Evolutionary conservation across 2,113 vertebrate genomes (phyloP).

Genomic region (Bagarius yarrelli): DNA sequence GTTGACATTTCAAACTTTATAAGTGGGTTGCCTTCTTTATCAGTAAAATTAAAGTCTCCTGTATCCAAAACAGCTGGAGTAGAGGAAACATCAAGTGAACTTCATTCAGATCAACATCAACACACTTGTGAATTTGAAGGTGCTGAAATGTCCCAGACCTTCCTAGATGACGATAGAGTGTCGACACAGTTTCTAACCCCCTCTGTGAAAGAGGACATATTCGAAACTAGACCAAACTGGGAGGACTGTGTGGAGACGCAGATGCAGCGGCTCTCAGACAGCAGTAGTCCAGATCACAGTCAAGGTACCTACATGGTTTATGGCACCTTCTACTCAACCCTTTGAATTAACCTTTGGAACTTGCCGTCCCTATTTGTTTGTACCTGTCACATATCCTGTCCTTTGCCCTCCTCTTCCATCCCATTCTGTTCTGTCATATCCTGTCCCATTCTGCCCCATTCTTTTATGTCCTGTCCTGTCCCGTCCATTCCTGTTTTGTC

Average conservation of each 20-base stretch:
- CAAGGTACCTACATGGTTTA: slow-evolving; percentile 82
- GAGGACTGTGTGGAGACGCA: slow-evolving; percentile 95
- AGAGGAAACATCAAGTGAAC: slow-evolving; percentile 53
- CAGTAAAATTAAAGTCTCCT: slow-evolving; percentile 66
- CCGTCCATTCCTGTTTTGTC: background rate
- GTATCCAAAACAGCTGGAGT: slow-evolving; percentile 70
- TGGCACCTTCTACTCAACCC: slow-evolving; percentile 52
- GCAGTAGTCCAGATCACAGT: slow-evolving; percentile 82
- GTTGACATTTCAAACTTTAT: slow-evolving; percentile 5
- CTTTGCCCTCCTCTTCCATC: slow-evolving; percentile 64
- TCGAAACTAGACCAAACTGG: slow-evolving; percentile 91
- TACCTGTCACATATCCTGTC: slow-evolving; percentile 61
- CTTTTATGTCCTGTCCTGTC: background rate
- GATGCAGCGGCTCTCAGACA: slow-evolving; percentile 92
- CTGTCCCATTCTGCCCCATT: background rate
- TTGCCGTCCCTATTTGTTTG: slow-evolving; percentile 43
- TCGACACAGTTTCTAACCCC: slow-evolving; percentile 70
- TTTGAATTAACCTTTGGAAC: slow-evolving; percentile 69
- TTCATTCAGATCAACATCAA: slow-evolving; percentile 54
- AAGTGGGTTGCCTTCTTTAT: slow-evolving; percentile 66
- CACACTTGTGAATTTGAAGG: slow-evolving; percentile 4
- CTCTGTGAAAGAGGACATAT: slow-evolving; percentile 85
- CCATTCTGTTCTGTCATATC: background rate
- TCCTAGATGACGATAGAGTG: slow-evolving; percentile 81
- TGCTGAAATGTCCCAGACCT: slow-evolving; percentile 74